Conservation (phyloP, 2,888 invertebrate genomes). For the Tricholauxania praeusta region DNA sequence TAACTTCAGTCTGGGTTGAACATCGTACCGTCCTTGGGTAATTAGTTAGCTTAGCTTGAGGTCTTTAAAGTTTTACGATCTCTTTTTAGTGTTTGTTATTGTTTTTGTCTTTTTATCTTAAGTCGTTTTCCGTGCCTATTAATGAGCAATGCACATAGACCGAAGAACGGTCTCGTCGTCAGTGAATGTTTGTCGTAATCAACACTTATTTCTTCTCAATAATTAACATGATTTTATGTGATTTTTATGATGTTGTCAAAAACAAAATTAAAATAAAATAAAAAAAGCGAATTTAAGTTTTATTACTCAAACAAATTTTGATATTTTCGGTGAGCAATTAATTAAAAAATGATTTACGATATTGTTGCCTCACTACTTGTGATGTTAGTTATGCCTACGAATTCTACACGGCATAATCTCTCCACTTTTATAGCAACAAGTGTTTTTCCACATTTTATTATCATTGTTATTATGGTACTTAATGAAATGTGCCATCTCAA, state of each 20-base stretch:
- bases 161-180: too few relatives aligned
- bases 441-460: too few relatives aligned
- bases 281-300: too few relatives aligned
- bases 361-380: too few relatives aligned
- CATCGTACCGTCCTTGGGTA: conserved; percentile 16
- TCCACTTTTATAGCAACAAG: too few relatives aligned
- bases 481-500: too few relatives aligned
- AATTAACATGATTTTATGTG: conserved; percentile 21
- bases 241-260: conserved; percentile 13
- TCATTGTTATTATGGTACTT: too few relatives aligned
- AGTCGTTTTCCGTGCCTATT: too few relatives aligned
- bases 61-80: conserved; percentile 21
- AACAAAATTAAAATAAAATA: neutral
- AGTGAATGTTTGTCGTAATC: too few relatives aligned
- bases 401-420: too few relatives aligned
- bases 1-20: neutral
- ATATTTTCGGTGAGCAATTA: neutral
- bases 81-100: conserved; percentile 1
- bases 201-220: neutral
- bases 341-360: neutral
- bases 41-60: conserved; percentile 16
- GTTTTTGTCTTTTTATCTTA: neutral
- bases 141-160: too few relatives aligned
- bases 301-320: neutral
- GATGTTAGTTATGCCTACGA: too few relatives aligned